phyloP scores from a whole-genome alignment of 2,113 vertebrate genomes.

The Stercorarius parasiticus region DNA sequence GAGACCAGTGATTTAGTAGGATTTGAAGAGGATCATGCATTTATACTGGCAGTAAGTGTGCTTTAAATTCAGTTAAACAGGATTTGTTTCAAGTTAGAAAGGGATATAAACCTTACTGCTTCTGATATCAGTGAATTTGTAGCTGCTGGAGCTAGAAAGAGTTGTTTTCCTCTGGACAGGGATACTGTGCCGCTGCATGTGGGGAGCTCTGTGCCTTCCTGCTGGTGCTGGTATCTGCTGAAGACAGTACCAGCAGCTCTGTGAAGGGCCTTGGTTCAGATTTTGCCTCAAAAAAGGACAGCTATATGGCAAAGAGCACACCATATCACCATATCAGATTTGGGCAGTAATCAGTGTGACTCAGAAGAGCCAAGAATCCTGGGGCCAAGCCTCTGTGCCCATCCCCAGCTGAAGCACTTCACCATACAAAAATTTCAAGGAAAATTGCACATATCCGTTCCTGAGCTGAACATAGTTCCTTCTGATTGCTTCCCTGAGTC shows the following conservation, averaged over 20 bases:
- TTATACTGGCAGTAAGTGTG: background rate
- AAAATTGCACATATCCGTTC: background rate
- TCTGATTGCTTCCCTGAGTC: background rate
- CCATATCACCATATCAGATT: background rate
- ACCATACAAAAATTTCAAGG: background rate
- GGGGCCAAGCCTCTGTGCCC: background rate
- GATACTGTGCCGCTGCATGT: accelerated
- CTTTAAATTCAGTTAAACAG: conserved; percentile 41
- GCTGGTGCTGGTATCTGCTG: background rate
- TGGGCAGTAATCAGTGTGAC: background rate
- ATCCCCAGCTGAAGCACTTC: background rate
- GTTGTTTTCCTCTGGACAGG: background rate
- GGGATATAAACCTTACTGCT: background rate
- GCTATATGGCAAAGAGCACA: background rate
- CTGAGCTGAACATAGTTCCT: background rate
- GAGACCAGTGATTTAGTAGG: conserved; percentile 17
- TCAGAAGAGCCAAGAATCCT: background rate
- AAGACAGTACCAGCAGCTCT: background rate
- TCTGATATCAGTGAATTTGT: background rate
- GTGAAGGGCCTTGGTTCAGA: background rate
- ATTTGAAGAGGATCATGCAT: conserved; percentile 35
- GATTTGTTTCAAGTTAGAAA: conserved; percentile 34
- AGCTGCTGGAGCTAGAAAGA: background rate
- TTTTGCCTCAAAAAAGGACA: background rate
- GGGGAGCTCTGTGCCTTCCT: background rate